Conservation (phyloP, 2,888 invertebrate species). For the Eilema sororculum region DNA sequence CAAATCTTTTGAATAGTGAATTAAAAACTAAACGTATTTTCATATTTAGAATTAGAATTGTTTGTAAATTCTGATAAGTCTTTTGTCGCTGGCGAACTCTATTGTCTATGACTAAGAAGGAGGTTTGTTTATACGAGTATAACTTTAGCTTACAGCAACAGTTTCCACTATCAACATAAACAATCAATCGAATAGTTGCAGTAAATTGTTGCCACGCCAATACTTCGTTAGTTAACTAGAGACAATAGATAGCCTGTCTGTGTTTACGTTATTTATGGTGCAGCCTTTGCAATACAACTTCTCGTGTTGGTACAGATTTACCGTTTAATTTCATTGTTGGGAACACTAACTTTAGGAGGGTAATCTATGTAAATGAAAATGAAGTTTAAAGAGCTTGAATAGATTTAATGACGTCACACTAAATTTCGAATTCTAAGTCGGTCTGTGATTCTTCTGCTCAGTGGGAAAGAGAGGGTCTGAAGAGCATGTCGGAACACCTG, state of each 20-base stretch:
- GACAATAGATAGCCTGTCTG: constrained; percentile 54
- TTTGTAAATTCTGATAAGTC: background rate
- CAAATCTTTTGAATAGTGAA: no score
- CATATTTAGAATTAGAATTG: background rate
- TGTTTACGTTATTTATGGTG: constrained; percentile 56
- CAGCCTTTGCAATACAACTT: constrained; percentile 55
- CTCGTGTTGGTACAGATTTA: constrained; percentile 49
- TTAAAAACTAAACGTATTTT: no score
- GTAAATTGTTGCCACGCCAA: constrained; percentile 47
- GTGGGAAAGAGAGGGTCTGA: no score
- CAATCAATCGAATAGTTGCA: constrained; percentile 27
- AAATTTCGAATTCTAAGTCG: no score
- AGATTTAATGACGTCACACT: no score
- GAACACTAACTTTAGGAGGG: background rate
- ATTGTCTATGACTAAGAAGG: constrained; percentile 10
- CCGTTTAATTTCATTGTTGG: constrained; percentile 27
- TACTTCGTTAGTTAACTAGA: constrained; percentile 53
- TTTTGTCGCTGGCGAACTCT: constrained; percentile 1
- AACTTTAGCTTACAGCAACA: constrained; percentile 9
- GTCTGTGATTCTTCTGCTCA: no score
- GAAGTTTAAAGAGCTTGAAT: background rate
- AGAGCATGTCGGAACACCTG: no score
- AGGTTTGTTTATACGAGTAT: constrained; percentile 1
- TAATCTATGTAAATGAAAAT: background rate
- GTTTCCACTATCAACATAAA: constrained; percentile 16